Evolutionary conservation across 92 coral and sea anemone species (phyloP), one percentile per base, ranked within the genome.

Genomic region (Palythoa caribaeorum): DNA sequence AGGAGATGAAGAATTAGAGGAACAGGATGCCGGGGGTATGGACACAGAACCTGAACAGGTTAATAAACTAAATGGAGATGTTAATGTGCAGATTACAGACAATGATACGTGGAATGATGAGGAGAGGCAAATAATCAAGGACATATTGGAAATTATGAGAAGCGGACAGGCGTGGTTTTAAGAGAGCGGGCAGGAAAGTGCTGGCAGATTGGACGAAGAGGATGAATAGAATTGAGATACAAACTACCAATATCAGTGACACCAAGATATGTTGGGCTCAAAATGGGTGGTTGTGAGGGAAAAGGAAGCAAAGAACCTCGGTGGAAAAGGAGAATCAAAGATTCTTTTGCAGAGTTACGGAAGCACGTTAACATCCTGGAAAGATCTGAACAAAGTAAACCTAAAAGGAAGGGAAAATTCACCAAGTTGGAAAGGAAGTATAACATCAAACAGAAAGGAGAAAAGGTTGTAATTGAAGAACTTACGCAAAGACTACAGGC

Each of bases 271-370:
- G 69, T 16, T 60, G 69, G 69, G n/a, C 69, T 60, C 69, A 1
- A 10, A 60, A 17, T 60, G 69, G 20, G 16, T 60, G 55, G 55
- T 52, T 52, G 55, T 11, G 55, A 52, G 55, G 9, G 55, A 52
- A 52, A 52, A 52, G 0, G 55, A 52, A 0, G 69, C 83, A 57
- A 75, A 85, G 89, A 85, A 52, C 89, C 89, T 85, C 36, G 75
- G 52, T 85, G 83, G 89, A 86, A 86, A 86, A 86, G 89, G 84
- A 60, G 89, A 86, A 86, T 86, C 89, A 76, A 86, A 74, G 84
- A 86, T 75, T 85, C 88, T 11, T 55, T 85, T 85, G 89, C 50
- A 85, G 89, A 85, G 65, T 62, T 86, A 62, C 66, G 83, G 89
- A 76, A 84, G 55, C 55, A 6, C 55, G 55, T 52, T 11, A 52